Evolutionary conservation across 2,113 vertebrate genomes (phyloP).

Genomic region (Parotia lawesii): DNA sequence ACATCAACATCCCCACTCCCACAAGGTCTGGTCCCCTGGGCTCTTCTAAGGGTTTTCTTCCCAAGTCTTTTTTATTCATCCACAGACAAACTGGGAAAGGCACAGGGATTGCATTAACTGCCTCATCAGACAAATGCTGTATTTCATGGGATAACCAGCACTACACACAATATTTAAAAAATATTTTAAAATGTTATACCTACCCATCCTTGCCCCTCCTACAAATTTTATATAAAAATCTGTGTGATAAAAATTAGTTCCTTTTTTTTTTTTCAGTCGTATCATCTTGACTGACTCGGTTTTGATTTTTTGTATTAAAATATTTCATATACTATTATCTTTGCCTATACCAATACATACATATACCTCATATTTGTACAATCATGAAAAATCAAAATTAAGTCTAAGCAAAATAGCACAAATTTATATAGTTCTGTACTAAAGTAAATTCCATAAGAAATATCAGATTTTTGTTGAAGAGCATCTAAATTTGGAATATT

Average conservation of each 20-base stretch:
- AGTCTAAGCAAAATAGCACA: not conserved
- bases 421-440: not conserved
- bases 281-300: not conserved
- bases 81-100: not conserved
- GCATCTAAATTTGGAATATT: not conserved
- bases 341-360: not conserved
- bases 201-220: fast-evolving
- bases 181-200: not conserved
- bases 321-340: not conserved
- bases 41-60: not conserved
- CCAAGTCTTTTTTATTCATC: not conserved
- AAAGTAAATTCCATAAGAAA: not conserved
- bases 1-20: not conserved
- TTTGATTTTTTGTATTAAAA: not conserved
- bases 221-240: not conserved
- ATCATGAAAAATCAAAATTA: not conserved
- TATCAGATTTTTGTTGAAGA: not conserved
- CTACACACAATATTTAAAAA: not conserved
- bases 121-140: not conserved
- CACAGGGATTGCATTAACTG: not conserved
- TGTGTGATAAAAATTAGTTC: fast-evolving
- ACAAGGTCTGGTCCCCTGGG: not conserved
- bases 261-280: not conserved
- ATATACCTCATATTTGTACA: not conserved
- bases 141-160: not conserved